Percentiles rank a stretch among this genome's conserved stretches.
Conservation (phyloP, 1,140 invertebrate species). For the Drosophila persimilis region DNA sequence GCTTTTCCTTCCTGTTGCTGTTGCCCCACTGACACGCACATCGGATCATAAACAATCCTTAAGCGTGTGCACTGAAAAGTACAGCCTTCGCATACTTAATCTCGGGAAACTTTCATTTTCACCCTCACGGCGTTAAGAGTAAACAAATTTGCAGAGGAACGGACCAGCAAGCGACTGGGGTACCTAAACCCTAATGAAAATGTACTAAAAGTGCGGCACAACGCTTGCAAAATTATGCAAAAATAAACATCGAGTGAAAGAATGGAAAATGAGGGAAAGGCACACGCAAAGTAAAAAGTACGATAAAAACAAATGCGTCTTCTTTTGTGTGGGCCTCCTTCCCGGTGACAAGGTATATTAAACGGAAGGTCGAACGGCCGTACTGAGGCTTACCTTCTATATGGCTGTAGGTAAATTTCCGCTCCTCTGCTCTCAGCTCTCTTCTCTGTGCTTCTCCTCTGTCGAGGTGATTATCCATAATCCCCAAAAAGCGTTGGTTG, state of each 20-base stretch:
- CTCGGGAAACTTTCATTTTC: constrained; percentile 57
- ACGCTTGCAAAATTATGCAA: constrained; percentile 76
- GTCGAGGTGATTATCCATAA: constrained; percentile 77
- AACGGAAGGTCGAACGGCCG: no score
- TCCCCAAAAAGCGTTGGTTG: constrained; percentile 40
- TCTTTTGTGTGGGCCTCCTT: constrained; percentile 1
- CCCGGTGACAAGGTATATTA: not conserved
- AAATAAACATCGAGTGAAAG: constrained; percentile 57
- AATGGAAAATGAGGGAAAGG: constrained; percentile 14
- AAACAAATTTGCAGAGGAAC: constrained; percentile 68
- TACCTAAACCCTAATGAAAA: constrained; percentile 64
- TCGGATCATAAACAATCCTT: constrained; percentile 50
- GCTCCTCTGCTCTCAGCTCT: constrained; percentile 4
- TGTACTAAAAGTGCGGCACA: constrained; percentile 63
- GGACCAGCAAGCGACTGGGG: no score
- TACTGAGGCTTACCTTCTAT: no score
- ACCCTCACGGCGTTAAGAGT: constrained; percentile 49
- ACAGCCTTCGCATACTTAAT: constrained; percentile 35
- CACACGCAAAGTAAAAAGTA: constrained; percentile 59
- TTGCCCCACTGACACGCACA: constrained; percentile 47
- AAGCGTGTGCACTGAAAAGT: constrained; percentile 35
- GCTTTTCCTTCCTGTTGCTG: constrained; percentile 11
- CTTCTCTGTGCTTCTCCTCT: constrained; percentile 34
- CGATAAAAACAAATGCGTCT: constrained; percentile 65
- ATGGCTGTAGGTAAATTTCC: not conserved